Evolutionary conservation across 2,113 vertebrate species (phyloP).

Genomic region (Petromus typicus): DNA sequence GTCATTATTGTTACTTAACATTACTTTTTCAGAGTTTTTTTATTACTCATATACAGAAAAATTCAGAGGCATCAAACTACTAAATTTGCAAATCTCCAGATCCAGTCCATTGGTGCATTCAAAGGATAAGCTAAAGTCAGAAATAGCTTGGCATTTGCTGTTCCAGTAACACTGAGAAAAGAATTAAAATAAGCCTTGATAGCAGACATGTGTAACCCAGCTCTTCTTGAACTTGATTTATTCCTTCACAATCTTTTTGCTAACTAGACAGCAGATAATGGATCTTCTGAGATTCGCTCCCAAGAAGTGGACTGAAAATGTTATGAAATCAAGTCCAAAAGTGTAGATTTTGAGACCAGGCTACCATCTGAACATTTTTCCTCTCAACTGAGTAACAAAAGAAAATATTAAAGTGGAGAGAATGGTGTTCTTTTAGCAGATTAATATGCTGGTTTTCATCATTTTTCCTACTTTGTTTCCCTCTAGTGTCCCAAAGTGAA

Average conservation of each 20-base stretch:
- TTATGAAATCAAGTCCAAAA: conserved; percentile 5
- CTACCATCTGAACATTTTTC: not conserved
- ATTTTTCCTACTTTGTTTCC: conserved; percentile 80
- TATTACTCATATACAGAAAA: not conserved
- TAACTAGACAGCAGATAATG: not conserved
- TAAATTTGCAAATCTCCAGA: not conserved
- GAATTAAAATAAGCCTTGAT: conserved; percentile 4
- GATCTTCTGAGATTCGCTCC: not conserved
- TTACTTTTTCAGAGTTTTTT: not conserved
- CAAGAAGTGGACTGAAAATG: conserved; percentile 24
- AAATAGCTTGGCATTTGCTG: not conserved
- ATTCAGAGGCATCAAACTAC: not conserved
- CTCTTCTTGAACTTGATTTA: not conserved
- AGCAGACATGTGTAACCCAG: not conserved
- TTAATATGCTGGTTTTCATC: not conserved
- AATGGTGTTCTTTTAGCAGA: not conserved
- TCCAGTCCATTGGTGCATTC: too few species aligned
- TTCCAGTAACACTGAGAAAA: conserved; percentile 25
- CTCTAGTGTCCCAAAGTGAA: conserved; percentile 77
- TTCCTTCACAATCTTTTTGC: not conserved
- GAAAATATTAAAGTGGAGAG: not conserved
- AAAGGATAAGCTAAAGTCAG: not conserved
- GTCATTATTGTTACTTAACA: not conserved
- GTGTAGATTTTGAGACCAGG: conserved; percentile 26
- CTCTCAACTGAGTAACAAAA: not conserved